Evolutionary conservation across 2,888 invertebrate genomes (phyloP).

Genomic region (Apantesis nais): DNA sequence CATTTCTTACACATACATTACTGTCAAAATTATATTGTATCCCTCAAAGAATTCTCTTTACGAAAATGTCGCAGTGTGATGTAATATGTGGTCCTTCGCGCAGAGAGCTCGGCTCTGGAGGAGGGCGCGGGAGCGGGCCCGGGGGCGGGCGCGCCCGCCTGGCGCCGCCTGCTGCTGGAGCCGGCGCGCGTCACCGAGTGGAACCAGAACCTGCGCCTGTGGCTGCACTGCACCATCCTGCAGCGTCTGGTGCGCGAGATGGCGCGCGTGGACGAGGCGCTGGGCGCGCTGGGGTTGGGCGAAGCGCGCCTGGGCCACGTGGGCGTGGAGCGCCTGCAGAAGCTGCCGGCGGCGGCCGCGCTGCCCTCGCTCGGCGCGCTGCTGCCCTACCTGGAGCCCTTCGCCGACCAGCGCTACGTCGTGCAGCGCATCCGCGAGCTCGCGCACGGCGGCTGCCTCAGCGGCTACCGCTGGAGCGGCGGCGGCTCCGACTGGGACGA

Average conservation of each 20-base stretch:
- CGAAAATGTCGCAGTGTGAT: no score
- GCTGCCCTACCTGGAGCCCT: conserved; percentile 49
- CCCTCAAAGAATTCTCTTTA: no score
- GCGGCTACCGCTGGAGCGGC: conserved; percentile 94
- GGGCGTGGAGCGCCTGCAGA: conserved; percentile 58
- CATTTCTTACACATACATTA: no score
- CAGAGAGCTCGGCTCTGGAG: conserved; percentile 23
- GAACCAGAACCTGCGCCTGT: conserved; percentile 79
- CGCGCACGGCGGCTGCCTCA: conserved; percentile 93
- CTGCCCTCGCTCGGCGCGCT: conserved; percentile 39
- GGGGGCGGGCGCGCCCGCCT: conserved; percentile 50
- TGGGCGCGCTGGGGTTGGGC: conserved; percentile 79
- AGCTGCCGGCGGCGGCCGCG: conserved; percentile 51
- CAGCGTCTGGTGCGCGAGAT: conserved; percentile 91
- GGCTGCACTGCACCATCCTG: conserved; percentile 94
- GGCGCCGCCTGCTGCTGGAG: conserved; percentile 87
- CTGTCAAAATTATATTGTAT: no score
- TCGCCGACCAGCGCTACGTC: conserved; percentile 90
- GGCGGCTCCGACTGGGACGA: conserved; percentile 94
- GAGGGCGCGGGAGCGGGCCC: conserved; percentile 23
- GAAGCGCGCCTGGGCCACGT: conserved; percentile 40
- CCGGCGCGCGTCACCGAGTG: conserved; percentile 83
- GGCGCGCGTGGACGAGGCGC: conserved; percentile 88
- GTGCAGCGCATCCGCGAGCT: conserved; percentile 92
- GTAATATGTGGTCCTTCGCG: no score